Evolutionary conservation across 2,797 vertebrate species (phyloP), one percentile per base, ranked within the genome.

Genomic region (Dermochelys coriacea): DNA sequence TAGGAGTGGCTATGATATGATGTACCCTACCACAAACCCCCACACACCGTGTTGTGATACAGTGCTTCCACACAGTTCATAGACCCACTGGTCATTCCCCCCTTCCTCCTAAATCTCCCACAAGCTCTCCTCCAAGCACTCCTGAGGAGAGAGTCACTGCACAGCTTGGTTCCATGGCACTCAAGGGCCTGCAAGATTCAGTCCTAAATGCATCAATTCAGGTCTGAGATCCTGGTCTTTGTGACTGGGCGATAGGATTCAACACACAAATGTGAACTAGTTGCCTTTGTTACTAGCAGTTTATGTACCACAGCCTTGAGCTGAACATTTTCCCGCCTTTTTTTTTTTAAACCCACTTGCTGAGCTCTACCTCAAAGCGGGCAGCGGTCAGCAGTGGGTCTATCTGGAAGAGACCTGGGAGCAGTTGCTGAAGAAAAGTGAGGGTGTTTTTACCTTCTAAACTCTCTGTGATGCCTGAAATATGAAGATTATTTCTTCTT

Each of bases 1-100:
- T 2, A 80, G 47, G 49, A 57, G 1, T 12, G 5, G 1, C 79
- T 31, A 0, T 2, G 5, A 41, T 21, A 47, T 78, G 7, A n/a
- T 0, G 12, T 45, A 27, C 41, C 23, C 37, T 75, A 75, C 71
- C 37, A 4, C 0, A 10, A 23, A 8, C 55, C 31, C 78, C 55
- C 34, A 3, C n/a, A 64, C 86, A 29, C 3, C 14, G 34, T 68
- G n/a, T 68, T 23, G 2, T 47, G 45, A 75, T 75, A 8, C 71
- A 47, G 12, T 47, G 41, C 23, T 75, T 75, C 19, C 25, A 29
- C 25, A 16, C 41, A 75, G 23, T 45, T 47, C 41, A 47, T 27
- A 47, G 71, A 8, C 14, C 37, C 41, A 47, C 71, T 75, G 71
- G 41, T 71, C 25, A 27, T 75, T 75, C 45, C 71, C 41, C 23